These are phyloP conservation scores for Amphimallon solstitiale DNA, from an alignment of 2,888 invertebrate genomes.

Conservation along the genomic window DNA sequence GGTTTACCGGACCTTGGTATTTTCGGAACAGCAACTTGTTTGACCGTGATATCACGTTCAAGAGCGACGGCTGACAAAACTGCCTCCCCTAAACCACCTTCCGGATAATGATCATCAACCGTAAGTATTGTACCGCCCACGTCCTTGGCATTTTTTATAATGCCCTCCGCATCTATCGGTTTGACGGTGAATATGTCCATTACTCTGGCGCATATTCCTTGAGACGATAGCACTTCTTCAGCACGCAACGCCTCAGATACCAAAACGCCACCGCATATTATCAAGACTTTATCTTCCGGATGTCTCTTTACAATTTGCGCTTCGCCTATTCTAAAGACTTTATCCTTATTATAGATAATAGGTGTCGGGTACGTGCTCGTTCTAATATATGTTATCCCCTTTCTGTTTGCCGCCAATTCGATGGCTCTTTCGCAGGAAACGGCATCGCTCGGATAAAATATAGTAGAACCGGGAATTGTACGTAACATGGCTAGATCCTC, in stretches of 20 bases:
- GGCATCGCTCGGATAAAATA: slow-evolving; percentile 85
- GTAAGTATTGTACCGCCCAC: slow-evolving; percentile 84
- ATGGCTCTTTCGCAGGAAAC: slow-evolving; percentile 91
- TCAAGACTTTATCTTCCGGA: slow-evolving; percentile 77
- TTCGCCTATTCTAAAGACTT: slow-evolving; percentile 72
- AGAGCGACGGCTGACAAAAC: slow-evolving; percentile 81
- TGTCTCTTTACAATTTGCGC: slow-evolving; percentile 81
- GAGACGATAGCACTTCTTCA: slow-evolving; percentile 73
- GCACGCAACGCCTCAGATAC: slow-evolving; percentile 88
- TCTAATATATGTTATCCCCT: slow-evolving; percentile 92
- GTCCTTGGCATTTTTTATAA: slow-evolving; percentile 77
- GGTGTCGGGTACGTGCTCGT: slow-evolving; percentile 89
- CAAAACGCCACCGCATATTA: slow-evolving; percentile 93
- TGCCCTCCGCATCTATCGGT: slow-evolving; percentile 83
- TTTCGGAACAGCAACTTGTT: slow-evolving; percentile 79
- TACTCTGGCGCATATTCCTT: slow-evolving; percentile 78
- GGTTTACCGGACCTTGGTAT: slow-evolving; percentile 93
- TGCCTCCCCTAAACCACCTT: slow-evolving; percentile 95
- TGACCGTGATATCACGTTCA: slow-evolving; percentile 74
- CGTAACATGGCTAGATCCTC: slow-evolving; percentile 96
- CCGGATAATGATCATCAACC: slow-evolving; percentile 95
- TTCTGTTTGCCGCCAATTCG: slow-evolving; percentile 90
- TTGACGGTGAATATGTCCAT: slow-evolving; percentile 95
- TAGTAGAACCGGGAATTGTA: slow-evolving; percentile 78
- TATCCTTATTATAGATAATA: slow-evolving; percentile 83